Base-by-base conservation (phyloP, 2,797 vertebrate genomes). In the Acridotheres tristis region DNA sequence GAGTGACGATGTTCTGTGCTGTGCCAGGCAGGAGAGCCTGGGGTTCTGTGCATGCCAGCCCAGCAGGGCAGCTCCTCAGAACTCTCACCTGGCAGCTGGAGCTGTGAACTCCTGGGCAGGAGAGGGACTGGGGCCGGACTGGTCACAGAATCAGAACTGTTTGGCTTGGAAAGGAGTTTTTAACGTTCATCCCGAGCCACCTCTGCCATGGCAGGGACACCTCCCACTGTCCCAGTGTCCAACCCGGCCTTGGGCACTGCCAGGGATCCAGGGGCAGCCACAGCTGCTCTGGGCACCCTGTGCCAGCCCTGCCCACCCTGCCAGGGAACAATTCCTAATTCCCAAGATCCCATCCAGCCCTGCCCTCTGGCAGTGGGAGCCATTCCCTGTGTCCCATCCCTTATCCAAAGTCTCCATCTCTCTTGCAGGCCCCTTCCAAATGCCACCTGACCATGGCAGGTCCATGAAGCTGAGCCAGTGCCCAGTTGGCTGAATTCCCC, bases 41-140 rank as follows among this genome's bases (percentile, higher is more conserved):
- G n/a, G n/a, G 53, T 1, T 36, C 54, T 58, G 54, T 30, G 22
- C 4, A 8, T 18, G 36, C 47, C 72, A 29, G 51, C 38, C 17
- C 29, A 30, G 26, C 3, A 0, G 29, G 25, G 30, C n/a, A 3
- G 0, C 13, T n/a, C 13, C 81, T 66, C n/a, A 8, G 5, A 4
- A 18, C 30, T 65, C 40, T 12, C 40, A 8, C 15, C 43, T 47
- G 45, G 17, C 51, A n/a, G 34, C 72, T 63, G 36, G 36, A 55
- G 62, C 36, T 34, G 45, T 18, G 34, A 6, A 25, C 23, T 30
- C 43, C 21, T 13, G 21, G 10, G 10, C 22, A 59, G 45, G 30
- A 68, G 42, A n/a, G 32, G 19, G 9, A 8, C 14, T 5, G 47
- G 32, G 43, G 14, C n/a, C 36, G 30, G 25, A 13, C 20, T 43